These are phyloP conservation scores for Chaetoderma sp. DNA, from an alignment of 2,888 invertebrate genomes.

Conservation along the genomic window DNA sequence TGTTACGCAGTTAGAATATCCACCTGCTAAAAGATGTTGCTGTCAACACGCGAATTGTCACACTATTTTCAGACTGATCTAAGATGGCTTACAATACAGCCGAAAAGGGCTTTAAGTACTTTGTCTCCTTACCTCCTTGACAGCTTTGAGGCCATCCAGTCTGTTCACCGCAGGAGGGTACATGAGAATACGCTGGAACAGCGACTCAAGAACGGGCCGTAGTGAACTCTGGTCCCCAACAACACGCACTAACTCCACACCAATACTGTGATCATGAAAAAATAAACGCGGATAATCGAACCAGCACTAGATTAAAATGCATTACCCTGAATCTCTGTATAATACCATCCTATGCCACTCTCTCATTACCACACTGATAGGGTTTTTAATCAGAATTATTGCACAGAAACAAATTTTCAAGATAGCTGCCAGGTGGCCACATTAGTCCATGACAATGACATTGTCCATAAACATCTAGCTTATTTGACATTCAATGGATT, in stretches of 20 bases:
- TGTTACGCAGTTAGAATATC: not conserved
- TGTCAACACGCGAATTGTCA: not conserved
- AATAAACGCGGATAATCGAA: constrained; percentile 1
- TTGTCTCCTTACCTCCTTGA: constrained; percentile 79
- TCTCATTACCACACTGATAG: too few relatives aligned
- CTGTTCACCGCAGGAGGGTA: constrained; percentile 88
- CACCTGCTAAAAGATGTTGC: not conserved
- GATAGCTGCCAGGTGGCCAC: too few relatives aligned
- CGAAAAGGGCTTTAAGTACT: not conserved
- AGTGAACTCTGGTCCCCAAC: constrained; percentile 85
- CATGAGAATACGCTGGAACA: constrained; percentile 92
- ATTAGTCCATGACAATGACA: too few relatives aligned
- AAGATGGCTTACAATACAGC: not conserved
- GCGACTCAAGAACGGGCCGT: constrained; percentile 89
- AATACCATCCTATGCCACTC: too few relatives aligned
- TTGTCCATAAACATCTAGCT: too few relatives aligned
- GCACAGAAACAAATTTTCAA: too few relatives aligned
- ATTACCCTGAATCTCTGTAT: too few relatives aligned
- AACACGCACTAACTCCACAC: constrained; percentile 86
- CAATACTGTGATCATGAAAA: constrained; percentile 77
- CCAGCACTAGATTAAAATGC: too few relatives aligned
- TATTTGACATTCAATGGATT: too few relatives aligned
- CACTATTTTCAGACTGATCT: not conserved
- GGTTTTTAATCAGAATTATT: too few relatives aligned
- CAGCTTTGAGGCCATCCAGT: constrained; percentile 85